Conservation (phyloP, 2,113 vertebrate genomes). For the Brienomyrus brachyistius region DNA sequence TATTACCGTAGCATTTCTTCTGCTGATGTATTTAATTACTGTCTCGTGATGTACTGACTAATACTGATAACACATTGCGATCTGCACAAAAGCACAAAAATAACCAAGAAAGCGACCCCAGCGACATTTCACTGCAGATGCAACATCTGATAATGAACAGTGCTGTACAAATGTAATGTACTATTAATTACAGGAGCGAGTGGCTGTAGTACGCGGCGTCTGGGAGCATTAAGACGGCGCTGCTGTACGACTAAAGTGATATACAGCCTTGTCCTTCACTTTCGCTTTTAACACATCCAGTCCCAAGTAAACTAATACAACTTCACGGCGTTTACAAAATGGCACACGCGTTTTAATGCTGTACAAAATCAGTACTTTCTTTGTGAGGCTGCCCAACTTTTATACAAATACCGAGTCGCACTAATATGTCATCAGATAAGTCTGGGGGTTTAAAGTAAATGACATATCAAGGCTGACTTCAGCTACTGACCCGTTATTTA, state of each 20-base stretch:
- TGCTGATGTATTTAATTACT: background rate
- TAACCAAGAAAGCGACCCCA: background rate
- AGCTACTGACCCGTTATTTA: background rate
- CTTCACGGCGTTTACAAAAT: background rate
- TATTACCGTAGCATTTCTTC: background rate
- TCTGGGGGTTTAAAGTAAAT: background rate
- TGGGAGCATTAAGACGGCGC: background rate
- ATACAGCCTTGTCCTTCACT: background rate
- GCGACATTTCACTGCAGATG: no score
- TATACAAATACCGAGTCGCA: background rate
- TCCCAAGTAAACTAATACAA: background rate
- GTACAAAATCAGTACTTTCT: background rate
- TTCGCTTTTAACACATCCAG: background rate
- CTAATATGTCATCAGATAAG: background rate
- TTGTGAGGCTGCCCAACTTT: background rate
- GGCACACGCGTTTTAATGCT: background rate
- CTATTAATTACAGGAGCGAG: background rate
- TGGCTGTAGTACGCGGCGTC: no score
- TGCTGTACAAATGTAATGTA: background rate
- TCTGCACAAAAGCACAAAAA: background rate
- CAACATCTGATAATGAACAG: background rate
- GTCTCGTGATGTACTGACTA: background rate
- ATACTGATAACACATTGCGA: background rate
- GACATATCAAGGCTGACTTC: background rate
- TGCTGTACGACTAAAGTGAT: background rate